Percentiles rank a stretch among this genome's conserved stretches.
Evolutionary conservation across 2,113 vertebrate genomes (phyloP).

Genomic region (Rhombomys opimus): DNA sequence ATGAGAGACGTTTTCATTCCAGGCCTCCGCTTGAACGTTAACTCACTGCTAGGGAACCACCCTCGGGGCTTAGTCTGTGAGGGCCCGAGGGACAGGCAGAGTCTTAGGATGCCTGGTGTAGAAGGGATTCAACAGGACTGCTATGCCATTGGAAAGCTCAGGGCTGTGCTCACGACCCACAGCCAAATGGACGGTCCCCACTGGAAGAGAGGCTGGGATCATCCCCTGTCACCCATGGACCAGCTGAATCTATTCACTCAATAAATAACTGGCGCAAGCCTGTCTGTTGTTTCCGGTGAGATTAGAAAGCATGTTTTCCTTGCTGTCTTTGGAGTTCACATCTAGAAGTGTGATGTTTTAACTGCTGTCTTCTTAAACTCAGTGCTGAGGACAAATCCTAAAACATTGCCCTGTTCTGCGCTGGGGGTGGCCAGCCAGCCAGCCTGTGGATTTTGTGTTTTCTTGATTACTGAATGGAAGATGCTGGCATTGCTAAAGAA

Average conservation of each 20-base stretch:
- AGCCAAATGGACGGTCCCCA: not conserved
- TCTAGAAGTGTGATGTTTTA: not conserved
- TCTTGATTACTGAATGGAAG: not conserved
- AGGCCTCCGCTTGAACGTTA: conserved; percentile 20
- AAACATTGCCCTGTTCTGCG: not conserved
- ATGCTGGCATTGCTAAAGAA: not conserved
- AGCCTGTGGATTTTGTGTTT: not conserved
- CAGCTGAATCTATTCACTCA: not conserved
- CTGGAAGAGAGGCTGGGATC: not conserved
- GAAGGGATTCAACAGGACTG: not conserved
- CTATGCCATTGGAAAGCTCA: fast-evolving
- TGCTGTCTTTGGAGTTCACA: not conserved
- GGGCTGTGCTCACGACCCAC: not conserved
- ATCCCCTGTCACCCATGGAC: fast-evolving
- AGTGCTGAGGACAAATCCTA: not conserved
- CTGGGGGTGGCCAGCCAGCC: not conserved
- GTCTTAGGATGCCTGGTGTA: not conserved
- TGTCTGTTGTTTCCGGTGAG: not conserved
- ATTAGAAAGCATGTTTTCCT: fast-evolving
- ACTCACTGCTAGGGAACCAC: conserved; percentile 47
- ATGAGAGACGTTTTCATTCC: conserved; percentile 59
- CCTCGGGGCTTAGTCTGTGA: not conserved
- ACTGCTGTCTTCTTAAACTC: not conserved
- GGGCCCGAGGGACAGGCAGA: not conserved
- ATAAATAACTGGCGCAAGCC: fast-evolving